Evolutionary conservation across 1,140 invertebrate genomes (phyloP).

Genomic region (Rhynchophorus ferrugineus): DNA sequence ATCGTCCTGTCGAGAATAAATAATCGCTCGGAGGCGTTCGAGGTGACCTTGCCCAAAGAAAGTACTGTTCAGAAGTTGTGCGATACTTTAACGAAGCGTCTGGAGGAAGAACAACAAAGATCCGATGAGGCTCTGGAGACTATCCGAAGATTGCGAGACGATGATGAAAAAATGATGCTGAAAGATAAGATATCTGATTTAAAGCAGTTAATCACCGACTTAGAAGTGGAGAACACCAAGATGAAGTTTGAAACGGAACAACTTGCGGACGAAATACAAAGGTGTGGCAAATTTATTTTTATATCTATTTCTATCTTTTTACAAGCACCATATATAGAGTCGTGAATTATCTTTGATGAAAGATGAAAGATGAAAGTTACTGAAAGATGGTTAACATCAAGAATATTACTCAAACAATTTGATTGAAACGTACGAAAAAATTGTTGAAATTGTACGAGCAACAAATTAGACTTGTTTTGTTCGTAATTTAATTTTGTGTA

Average conservation of each 20-base stretch:
- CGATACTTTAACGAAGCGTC: slow-evolving; percentile 12
- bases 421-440: no score
- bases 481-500: no score
- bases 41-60: slow-evolving; percentile 13
- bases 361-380: no score
- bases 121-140: slow-evolving; percentile 20
- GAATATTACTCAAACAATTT: no score
- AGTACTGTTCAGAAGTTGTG: slow-evolving; percentile 11
- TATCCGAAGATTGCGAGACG: slow-evolving; percentile 17
- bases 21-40: slow-evolving; percentile 16
- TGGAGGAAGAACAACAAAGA: slow-evolving; percentile 22
- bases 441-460: no score
- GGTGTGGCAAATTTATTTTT: slow-evolving; percentile 1
- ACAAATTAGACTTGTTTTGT: no score
- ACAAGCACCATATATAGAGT: no score
- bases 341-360: no score
- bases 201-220: slow-evolving; percentile 20
- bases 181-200: slow-evolving; percentile 23
- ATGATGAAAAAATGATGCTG: slow-evolving; percentile 24
- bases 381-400: no score
- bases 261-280: slow-evolving; percentile 15
- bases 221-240: slow-evolving; percentile 26
- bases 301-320: neutral
- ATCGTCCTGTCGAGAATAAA: slow-evolving; percentile 17
- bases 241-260: slow-evolving; percentile 24